Percentiles rank a stretch among this genome's conserved stretches.
phyloP scores from a whole-genome alignment of 2,113 vertebrate species.

The Theristicus caerulescens region DNA sequence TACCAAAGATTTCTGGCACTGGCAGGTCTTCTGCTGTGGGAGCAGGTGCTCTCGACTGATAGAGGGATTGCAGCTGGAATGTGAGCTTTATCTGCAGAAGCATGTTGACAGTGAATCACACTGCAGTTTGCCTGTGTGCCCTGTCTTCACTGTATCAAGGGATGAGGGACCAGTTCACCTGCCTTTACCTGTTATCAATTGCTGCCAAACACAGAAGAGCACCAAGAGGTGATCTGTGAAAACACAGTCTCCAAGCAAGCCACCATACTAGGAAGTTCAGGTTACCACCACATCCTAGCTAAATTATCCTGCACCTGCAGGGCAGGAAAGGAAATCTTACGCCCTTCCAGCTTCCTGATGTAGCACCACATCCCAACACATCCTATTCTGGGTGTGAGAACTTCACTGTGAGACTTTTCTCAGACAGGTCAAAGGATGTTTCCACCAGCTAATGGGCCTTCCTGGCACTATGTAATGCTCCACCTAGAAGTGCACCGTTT shows the following conservation, averaged over 20 bases:
- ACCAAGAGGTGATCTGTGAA: neutral
- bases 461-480: neutral
- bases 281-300: neutral
- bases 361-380: neutral
- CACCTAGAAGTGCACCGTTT: neutral
- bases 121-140: neutral
- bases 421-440: neutral
- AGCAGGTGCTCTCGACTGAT: neutral
- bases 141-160: neutral
- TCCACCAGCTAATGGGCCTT: neutral
- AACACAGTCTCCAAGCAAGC: neutral
- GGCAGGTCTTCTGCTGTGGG: neutral
- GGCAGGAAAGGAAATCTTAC: neutral
- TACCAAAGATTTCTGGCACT: neutral
- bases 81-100: neutral
- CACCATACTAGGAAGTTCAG: neutral
- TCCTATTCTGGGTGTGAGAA: neutral
- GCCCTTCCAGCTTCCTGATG: neutral
- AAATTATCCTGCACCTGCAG: neutral
- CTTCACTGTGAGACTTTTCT: neutral
- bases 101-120: neutral
- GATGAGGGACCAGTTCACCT: neutral
- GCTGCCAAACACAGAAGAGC: neutral
- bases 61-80: neutral
- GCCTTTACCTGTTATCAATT: neutral